These are phyloP conservation scores for Brenthis hecate DNA, from an alignment of 2,888 invertebrate genomes.

Conservation along the genomic window DNA sequence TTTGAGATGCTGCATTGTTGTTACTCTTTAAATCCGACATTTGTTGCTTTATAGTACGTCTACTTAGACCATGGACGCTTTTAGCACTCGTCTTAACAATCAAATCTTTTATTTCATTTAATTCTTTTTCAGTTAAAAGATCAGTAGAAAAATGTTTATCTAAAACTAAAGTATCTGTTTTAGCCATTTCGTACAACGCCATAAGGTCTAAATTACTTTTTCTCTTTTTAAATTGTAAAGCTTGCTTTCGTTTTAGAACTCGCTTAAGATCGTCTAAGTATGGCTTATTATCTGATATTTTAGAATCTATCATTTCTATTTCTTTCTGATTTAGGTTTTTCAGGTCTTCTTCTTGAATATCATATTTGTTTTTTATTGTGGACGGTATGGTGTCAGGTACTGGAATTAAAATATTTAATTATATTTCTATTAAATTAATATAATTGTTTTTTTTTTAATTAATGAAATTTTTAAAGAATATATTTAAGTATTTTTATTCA, in stretches of 20 bases:
- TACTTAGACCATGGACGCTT: slow-evolving; percentile 59
- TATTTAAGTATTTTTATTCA: too few species aligned
- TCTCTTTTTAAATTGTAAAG: slow-evolving; percentile 47
- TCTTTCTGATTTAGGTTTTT: slow-evolving; percentile 59
- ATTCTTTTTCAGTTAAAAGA: slow-evolving; percentile 58
- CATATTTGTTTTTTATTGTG: slow-evolving; percentile 53
- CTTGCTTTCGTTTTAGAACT: slow-evolving; percentile 57
- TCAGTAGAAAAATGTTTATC: slow-evolving; percentile 52
- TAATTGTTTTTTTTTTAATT: too few species aligned
- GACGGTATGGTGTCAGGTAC: slow-evolving; percentile 46
- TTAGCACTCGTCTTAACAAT: slow-evolving; percentile 59
- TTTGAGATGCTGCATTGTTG: slow-evolving; percentile 49
- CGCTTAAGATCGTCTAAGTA: slow-evolving; percentile 65
- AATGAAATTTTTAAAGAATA: too few species aligned
- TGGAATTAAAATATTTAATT: slow-evolving; percentile 41
- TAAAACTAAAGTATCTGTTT: slow-evolving; percentile 46
- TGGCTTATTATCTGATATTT: slow-evolving; percentile 60
- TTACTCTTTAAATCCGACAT: slow-evolving; percentile 22
- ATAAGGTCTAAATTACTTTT: slow-evolving; percentile 56
- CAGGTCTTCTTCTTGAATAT: slow-evolving; percentile 55
- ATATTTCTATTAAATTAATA: too few species aligned
- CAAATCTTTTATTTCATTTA: slow-evolving; percentile 63
- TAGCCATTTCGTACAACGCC: slow-evolving; percentile 66
- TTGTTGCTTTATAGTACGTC: slow-evolving; percentile 48
- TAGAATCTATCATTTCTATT: slow-evolving; percentile 69